phyloP scores from a whole-genome alignment of 2,113 vertebrate species.

The Paracanthobrama guichenoti region DNA sequence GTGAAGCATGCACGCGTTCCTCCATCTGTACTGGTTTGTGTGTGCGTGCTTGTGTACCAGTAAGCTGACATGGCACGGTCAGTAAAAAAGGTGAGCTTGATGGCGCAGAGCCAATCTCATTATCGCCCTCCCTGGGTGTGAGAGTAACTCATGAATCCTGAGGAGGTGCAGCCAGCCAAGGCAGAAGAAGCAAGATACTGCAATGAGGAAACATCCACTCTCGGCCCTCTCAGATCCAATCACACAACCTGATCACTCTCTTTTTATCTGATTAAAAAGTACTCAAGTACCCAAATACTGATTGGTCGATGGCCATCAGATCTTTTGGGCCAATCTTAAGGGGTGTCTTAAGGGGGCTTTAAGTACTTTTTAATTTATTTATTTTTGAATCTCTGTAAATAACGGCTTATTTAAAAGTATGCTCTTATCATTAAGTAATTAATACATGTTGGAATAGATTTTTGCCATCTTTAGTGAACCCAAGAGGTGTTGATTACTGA shows the following conservation, averaged over 20 bases:
- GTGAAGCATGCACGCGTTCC: constrained; percentile 18
- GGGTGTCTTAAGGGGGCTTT: neutral
- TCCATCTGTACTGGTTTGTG: neutral
- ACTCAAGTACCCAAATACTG: neutral
- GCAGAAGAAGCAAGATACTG: constrained; percentile 18
- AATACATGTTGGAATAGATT: constrained; percentile 39
- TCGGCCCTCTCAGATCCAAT: constrained; percentile 11
- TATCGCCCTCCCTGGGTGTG: constrained; percentile 54
- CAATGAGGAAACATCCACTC: constrained; percentile 33
- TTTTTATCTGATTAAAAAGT: constrained; percentile 34
- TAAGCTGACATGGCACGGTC: constrained; percentile 58
- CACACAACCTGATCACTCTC: constrained; percentile 15
- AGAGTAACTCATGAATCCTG: constrained; percentile 56
- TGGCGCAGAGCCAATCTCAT: constrained; percentile 57
- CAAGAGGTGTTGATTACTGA: constrained; percentile 47
- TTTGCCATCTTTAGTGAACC: constrained; percentile 28
- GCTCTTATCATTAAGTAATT: constrained; percentile 44
- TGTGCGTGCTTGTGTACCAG: constrained; percentile 51
- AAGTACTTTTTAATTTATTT: constrained; percentile 27
- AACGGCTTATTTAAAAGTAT: neutral
- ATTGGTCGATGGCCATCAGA: constrained; percentile 21
- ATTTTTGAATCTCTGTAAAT: constrained; percentile 19
- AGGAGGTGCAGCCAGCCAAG: constrained; percentile 44
- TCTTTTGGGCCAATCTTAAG: neutral
- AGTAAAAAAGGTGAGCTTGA: constrained; percentile 56